These are phyloP conservation scores for Holothuria glaberrima DNA, from an alignment of 35 echinoderm and acorn worm species.

Conservation along the genomic window DNA sequence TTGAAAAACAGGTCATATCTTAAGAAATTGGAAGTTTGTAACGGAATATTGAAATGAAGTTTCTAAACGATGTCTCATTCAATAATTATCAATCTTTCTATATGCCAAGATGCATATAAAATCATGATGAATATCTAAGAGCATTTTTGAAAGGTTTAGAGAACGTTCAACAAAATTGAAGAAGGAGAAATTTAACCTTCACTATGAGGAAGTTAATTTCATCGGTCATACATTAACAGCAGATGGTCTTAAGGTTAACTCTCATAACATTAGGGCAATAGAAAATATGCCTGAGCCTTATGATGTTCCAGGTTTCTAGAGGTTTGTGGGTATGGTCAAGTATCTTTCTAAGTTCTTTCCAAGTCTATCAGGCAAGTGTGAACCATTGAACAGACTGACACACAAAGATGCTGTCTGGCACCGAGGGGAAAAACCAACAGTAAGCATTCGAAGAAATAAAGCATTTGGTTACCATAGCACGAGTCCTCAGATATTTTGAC, in stretches of 20 bases:
- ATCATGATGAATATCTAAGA: conserved; percentile 43
- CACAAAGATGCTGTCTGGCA: conserved; percentile 38
- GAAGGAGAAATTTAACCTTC: conserved; percentile 1
- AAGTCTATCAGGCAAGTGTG: background rate
- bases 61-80: too few species aligned
- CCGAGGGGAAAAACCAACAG: conserved; percentile 28
- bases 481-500: conserved; percentile 47
- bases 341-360: conserved; percentile 41
- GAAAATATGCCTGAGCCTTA: conserved; percentile 22
- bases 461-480: conserved; percentile 13
- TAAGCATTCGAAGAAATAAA: conserved; percentile 42
- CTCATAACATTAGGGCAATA: conserved; percentile 43
- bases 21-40: too few species aligned
- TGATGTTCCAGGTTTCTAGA: conserved; percentile 14
- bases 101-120: too few species aligned
- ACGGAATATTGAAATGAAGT: too few species aligned
- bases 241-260: conserved; percentile 24
- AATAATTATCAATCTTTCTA: too few species aligned
- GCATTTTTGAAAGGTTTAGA: conserved; percentile 38
- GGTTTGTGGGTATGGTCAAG: conserved; percentile 58
- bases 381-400: background rate
- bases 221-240: conserved; percentile 38
- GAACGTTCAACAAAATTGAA: conserved; percentile 31
- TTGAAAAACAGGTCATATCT: too few species aligned
- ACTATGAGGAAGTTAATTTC: background rate